A percentile compares a stretch with the other conserved stretches of the same genome.
phyloP scores from a whole-genome alignment of 2,113 vertebrate species.

The Cochlearius cochlearius region DNA sequence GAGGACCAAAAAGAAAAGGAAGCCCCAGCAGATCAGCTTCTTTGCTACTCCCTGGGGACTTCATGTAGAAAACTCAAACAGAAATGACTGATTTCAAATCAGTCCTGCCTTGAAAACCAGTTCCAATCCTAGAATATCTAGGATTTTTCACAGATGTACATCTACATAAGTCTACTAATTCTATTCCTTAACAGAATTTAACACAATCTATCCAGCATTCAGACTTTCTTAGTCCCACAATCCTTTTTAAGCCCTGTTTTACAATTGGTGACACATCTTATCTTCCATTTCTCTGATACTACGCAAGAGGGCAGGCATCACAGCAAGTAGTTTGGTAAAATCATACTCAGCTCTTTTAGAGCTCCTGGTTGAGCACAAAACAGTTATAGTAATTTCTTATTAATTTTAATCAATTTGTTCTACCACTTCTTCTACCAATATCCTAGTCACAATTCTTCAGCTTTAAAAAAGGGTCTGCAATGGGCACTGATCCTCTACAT shows the following conservation, averaged over 20 bases:
- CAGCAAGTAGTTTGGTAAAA: not conserved
- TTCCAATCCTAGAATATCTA: not conserved
- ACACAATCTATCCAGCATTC: not conserved
- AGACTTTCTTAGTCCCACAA: not conserved
- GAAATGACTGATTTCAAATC: not conserved
- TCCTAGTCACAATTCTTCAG: not conserved
- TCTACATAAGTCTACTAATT: not conserved
- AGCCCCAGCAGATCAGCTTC: not conserved
- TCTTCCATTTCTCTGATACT: not conserved
- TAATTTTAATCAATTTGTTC: not conserved
- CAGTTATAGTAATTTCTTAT: not conserved
- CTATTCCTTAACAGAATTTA: not conserved
- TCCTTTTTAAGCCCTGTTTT: not conserved
- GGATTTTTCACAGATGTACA: not conserved
- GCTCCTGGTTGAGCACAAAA: not conserved
- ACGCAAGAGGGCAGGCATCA: not conserved
- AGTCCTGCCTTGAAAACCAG: not conserved
- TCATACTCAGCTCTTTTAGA: not conserved
- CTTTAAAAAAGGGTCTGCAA: not conserved
- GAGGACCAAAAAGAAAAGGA: not conserved
- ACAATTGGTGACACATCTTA: not conserved
- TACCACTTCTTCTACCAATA: not conserved
- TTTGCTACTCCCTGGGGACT: not conserved
- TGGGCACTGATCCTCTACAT: not conserved
- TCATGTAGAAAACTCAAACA: not conserved